Conservation (phyloP, 2,113 vertebrate species). For the Phainopepla nitens region DNA sequence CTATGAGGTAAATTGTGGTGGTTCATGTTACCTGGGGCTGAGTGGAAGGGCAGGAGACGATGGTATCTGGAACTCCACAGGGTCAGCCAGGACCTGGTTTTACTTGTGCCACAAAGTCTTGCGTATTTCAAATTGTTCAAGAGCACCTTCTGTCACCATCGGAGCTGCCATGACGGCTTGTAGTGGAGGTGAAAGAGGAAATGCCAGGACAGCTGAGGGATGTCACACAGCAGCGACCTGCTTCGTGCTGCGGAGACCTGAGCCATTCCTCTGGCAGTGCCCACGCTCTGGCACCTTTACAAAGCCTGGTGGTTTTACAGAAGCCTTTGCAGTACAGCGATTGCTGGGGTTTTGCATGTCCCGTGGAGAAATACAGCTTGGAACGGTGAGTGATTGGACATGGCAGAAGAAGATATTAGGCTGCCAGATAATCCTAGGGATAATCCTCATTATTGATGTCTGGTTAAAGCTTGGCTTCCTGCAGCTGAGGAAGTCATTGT, state of each 20-base stretch:
- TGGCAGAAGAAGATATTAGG: background rate
- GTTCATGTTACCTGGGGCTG: rapidly evolving
- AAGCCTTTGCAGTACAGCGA: background rate
- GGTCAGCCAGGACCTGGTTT: background rate
- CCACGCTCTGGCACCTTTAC: rapidly evolving
- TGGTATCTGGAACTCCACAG: rapidly evolving
- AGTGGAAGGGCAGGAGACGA: background rate
- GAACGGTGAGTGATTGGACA: rapidly evolving
- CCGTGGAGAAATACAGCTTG: background rate
- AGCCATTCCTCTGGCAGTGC: background rate
- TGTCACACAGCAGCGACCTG: rapidly evolving
- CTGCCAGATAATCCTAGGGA: background rate
- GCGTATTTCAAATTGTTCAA: rapidly evolving
- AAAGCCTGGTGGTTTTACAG: rapidly evolving
- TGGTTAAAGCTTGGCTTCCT: background rate
- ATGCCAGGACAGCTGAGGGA: background rate
- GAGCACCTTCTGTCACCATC: rapidly evolving
- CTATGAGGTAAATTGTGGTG: background rate
- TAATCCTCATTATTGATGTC: too few relatives aligned
- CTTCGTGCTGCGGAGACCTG: rapidly evolving
- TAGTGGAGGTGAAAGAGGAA: background rate
- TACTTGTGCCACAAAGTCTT: rapidly evolving
- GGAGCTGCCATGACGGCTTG: rapidly evolving
- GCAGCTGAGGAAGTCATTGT: background rate
- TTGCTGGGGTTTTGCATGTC: background rate